A percentile compares a stretch with the other conserved stretches of the same genome.
These are phyloP conservation scores for Hypotaenidia philippensis DNA, from an alignment of 2,797 vertebrate genomes.

Conservation along the genomic window DNA sequence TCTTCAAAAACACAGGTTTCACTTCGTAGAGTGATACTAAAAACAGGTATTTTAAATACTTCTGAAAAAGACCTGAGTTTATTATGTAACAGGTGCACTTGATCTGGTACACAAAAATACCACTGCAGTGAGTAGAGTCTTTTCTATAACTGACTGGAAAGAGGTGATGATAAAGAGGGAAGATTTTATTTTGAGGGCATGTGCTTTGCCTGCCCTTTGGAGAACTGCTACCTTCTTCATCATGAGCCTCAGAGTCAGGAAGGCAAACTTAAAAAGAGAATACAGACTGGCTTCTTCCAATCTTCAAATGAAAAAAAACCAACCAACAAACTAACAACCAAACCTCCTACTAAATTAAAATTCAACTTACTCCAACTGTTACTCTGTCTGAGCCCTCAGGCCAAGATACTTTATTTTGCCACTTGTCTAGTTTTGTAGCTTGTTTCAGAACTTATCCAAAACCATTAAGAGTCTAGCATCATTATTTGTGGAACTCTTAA, in stretches of 20 bases:
- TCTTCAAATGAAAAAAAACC: not conserved
- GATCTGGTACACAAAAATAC: not conserved
- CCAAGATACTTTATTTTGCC: conserved; percentile 1
- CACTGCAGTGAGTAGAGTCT: not conserved
- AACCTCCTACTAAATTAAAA: conserved; percentile 12
- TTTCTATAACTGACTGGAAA: not conserved
- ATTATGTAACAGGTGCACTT: not conserved
- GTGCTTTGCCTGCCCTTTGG: not conserved
- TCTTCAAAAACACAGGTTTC: not conserved
- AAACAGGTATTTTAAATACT: not conserved
- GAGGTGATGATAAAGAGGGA: not conserved
- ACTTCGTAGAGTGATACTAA: not conserved
- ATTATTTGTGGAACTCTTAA: not conserved
- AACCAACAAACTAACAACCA: not conserved
- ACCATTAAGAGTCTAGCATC: not conserved
- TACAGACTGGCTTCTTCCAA: not conserved
- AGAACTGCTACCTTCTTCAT: not conserved
- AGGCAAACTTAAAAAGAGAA: conserved; percentile 31
- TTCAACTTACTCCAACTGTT: not conserved
- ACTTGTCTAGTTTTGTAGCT: conserved; percentile 23
- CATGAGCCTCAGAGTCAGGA: not conserved
- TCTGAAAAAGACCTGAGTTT: not conserved
- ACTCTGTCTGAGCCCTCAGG: conserved; percentile 35
- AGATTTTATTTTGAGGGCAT: not conserved
- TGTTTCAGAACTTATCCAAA: not conserved